Conservation (phyloP, 2,888 invertebrate genomes). For the Hyppa rectilinea region DNA sequence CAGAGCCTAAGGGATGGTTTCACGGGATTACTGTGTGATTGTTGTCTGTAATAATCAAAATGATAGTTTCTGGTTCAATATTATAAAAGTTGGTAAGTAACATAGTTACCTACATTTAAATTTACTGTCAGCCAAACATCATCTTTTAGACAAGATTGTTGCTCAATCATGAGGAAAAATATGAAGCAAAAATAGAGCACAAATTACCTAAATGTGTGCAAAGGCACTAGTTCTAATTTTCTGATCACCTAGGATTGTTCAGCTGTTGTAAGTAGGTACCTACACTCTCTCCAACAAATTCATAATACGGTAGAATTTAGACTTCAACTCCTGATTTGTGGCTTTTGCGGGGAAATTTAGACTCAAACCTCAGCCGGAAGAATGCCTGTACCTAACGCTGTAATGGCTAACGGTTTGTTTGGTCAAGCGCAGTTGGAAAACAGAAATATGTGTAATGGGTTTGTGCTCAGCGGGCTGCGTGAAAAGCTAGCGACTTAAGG, state of each 20-base stretch:
- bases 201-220: neutral
- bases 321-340: constrained; percentile 17
- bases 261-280: neutral
- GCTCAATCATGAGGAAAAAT: neutral
- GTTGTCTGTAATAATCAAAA: too few relatives aligned
- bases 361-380: constrained; percentile 18
- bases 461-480: constrained; percentile 29
- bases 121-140: neutral
- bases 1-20: too few relatives aligned
- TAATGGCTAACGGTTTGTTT: constrained; percentile 48
- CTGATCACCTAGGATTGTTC: neutral
- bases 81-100: too few relatives aligned
- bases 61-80: too few relatives aligned
- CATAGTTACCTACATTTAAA: too few relatives aligned
- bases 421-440: constrained; percentile 43
- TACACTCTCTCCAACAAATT: constrained; percentile 17
- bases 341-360: constrained; percentile 18
- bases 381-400: constrained; percentile 34
- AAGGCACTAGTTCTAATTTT: neutral
- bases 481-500: constrained; percentile 3
- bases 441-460: constrained; percentile 42
- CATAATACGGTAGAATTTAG: constrained; percentile 11
- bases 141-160: neutral
- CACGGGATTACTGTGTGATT: too few relatives aligned
- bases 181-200: neutral